Evolutionary conservation across 2,888 invertebrate species (phyloP).

Genomic region (Scelioninae gen. 2): DNA sequence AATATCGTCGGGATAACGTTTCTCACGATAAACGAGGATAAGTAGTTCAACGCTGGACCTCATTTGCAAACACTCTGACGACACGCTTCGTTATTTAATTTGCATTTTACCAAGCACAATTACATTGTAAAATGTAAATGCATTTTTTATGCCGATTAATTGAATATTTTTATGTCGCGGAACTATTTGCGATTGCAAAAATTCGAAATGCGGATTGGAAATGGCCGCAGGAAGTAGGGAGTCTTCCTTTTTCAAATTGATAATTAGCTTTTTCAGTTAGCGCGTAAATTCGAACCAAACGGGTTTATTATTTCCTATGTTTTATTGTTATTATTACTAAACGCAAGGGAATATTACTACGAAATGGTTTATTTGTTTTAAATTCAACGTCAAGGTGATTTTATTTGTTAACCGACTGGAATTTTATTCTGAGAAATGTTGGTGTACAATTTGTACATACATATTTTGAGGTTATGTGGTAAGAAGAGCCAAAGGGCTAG

Average conservation of each 20-base stretch:
- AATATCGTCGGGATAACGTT: constrained; percentile 43
- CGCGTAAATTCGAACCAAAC: background rate
- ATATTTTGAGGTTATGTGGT: no score
- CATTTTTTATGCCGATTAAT: constrained; percentile 27
- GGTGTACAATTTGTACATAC: no score
- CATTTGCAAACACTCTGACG: constrained; percentile 42
- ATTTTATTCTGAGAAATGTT: no score
- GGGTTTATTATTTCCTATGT: background rate
- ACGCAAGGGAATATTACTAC: no score
- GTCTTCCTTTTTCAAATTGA: background rate
- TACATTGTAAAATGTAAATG: constrained; percentile 40
- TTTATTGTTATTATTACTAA: no score
- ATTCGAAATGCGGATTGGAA: constrained; percentile 7
- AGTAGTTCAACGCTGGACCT: constrained; percentile 42
- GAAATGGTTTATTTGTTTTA: no score
- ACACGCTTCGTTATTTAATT: constrained; percentile 48
- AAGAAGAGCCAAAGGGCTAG: no score
- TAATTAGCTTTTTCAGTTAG: background rate
- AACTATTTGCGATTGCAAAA: constrained; percentile 3
- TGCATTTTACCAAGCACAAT: constrained; percentile 44
- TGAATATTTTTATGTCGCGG: constrained; percentile 19
- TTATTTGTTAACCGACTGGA: no score
- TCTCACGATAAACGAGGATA: constrained; percentile 52
- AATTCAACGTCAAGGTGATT: no score
- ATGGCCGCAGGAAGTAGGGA: background rate